A percentile compares a stretch with the other conserved stretches of the same genome.
Conservation (phyloP, 2,113 vertebrate genomes). For the Pelusios castaneus region DNA sequence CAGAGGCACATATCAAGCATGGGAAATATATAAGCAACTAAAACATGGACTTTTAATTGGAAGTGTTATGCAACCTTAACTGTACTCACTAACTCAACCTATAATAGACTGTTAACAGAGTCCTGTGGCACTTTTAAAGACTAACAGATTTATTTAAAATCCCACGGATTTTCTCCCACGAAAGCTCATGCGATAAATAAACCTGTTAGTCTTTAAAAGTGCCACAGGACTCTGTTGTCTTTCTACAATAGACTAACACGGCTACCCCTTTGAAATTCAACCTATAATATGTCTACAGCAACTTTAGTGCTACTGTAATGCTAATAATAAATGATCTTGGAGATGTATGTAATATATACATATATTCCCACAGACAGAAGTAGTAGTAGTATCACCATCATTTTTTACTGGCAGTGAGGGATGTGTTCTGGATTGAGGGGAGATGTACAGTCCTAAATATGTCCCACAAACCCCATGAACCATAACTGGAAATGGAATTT, state of each 20-base stretch:
- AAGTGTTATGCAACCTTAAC: not conserved
- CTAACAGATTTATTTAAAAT: too few species aligned
- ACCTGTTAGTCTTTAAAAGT: too few species aligned
- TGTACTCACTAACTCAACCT: not conserved
- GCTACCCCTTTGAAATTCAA: too few species aligned
- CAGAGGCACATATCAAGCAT: not conserved
- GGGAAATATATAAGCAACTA: not conserved
- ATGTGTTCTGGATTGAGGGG: not conserved
- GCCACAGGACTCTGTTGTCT: too few species aligned
- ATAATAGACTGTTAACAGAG: too few species aligned
- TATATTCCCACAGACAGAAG: not conserved
- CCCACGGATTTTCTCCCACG: too few species aligned
- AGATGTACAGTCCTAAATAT: not conserved
- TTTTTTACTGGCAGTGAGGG: too few species aligned
- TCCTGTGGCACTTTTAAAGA: too few species aligned
- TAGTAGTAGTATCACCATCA: too few species aligned
- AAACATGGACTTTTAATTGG: not conserved
- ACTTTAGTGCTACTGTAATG: not conserved
- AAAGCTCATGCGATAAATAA: too few species aligned
- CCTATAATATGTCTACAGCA: not conserved
- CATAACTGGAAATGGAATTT: not conserved
- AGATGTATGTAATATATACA: not conserved
- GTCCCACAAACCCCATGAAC: not conserved
- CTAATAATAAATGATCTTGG: not conserved
- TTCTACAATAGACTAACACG: too few species aligned